Conservation (phyloP, 2,888 invertebrate species). For the Nesidiocoris tenuis region DNA sequence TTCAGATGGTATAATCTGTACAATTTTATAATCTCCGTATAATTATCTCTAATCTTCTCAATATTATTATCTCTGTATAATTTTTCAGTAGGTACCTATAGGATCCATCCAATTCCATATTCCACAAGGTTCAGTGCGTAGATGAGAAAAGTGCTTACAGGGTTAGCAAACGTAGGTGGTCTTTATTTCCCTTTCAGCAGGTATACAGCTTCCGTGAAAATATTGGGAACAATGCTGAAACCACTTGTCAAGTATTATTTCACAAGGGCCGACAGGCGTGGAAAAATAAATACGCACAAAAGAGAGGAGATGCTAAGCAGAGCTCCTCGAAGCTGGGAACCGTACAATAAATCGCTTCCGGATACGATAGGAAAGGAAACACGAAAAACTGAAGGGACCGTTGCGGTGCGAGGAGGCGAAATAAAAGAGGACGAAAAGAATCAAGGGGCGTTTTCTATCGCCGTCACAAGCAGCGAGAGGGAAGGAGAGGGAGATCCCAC, state of each 20-base stretch:
- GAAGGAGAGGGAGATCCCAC: neutral
- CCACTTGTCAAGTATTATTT: neutral
- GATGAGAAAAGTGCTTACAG: no score
- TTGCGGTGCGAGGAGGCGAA: neutral
- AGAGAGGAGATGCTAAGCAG: neutral
- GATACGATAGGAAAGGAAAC: neutral
- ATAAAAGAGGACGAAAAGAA: neutral
- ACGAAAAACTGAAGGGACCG: neutral
- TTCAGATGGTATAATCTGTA: no score
- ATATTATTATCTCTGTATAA: no score
- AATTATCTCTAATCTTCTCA: no score
- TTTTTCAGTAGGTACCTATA: no score
- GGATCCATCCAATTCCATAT: no score
- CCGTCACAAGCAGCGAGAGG: neutral
- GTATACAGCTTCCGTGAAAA: no score
- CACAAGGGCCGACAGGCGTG: neutral
- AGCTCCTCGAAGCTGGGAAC: neutral
- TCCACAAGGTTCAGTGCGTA: no score
- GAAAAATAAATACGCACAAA: neutral
- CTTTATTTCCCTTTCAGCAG: no score
- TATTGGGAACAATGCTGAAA: no score
- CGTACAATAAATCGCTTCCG: neutral
- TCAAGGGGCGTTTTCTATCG: neutral
- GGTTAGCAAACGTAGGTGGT: no score
- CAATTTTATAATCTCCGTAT: no score